Evolutionary conservation across 2,113 vertebrate species (phyloP).

Genomic region (Bucco capensis): DNA sequence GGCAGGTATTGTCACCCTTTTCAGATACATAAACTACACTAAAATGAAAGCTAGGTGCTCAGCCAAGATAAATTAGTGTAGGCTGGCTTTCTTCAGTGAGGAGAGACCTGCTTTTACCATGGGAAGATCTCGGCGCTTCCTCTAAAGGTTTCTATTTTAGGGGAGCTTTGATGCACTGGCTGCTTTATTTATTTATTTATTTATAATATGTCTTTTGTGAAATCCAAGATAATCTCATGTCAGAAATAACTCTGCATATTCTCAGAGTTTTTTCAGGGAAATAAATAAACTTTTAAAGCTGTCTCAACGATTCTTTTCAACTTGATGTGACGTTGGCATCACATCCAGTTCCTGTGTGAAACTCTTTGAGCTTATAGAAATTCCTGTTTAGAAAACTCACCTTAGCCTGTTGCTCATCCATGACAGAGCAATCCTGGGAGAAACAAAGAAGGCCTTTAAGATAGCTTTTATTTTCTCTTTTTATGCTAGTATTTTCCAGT

Average conservation of each 20-base stretch:
- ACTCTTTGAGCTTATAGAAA: neutral
- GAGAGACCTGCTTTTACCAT: neutral
- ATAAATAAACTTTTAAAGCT: neutral
- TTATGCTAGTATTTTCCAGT: neutral
- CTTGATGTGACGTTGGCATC: fast-evolving
- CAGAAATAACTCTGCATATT: neutral
- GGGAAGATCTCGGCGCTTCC: neutral
- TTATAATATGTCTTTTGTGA: neutral
- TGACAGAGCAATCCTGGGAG: neutral
- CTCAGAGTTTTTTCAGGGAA: neutral
- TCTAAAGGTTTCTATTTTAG: neutral
- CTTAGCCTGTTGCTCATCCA: neutral
- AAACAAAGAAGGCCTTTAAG: neutral
- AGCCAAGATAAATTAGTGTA: neutral
- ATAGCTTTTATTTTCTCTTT: neutral
- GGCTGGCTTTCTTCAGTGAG: neutral
- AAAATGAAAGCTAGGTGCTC: neutral
- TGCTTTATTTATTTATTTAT: neutral
- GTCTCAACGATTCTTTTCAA: neutral
- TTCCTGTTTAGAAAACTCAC: neutral
- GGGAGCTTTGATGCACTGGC: neutral
- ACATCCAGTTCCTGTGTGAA: neutral
- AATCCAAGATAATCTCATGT: neutral
- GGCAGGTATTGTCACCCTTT: neutral
- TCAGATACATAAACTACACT: neutral